These are phyloP conservation scores for Australoheros facetus DNA, from an alignment of 2,797 vertebrate genomes.

Conservation along the genomic window DNA sequence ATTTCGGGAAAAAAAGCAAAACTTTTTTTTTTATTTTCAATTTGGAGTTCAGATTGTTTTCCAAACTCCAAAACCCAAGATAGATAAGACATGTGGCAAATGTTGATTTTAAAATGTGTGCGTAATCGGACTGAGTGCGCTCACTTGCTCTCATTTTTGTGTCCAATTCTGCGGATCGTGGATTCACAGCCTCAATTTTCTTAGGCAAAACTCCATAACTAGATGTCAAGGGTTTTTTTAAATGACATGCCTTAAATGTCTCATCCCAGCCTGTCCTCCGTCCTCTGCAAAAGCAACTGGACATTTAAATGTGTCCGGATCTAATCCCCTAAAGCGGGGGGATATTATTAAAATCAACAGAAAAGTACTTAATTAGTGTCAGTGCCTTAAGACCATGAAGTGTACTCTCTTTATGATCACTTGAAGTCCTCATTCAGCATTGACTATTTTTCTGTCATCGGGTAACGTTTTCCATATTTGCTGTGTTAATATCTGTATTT, in stretches of 20 bases:
- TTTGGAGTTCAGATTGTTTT: neutral
- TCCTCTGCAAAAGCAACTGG: conserved; percentile 13
- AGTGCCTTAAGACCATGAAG: conserved; percentile 78
- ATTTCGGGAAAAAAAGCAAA: neutral
- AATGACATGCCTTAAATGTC: conserved; percentile 53
- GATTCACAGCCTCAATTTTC: conserved; percentile 25
- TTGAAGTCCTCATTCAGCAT: conserved; percentile 55
- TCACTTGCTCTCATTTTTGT: neutral
- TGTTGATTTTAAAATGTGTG: neutral
- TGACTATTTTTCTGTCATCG: conserved; percentile 30
- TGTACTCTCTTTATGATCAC: conserved; percentile 35
- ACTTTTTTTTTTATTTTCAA: conserved; percentile 11
- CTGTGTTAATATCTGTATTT: conserved; percentile 39
- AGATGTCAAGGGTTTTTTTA: conserved; percentile 43
- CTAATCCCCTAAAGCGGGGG: conserved; percentile 20
- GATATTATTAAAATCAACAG: conserved; percentile 53
- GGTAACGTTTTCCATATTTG: conserved; percentile 21
- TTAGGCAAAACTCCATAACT: conserved; percentile 16
- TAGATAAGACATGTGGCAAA: neutral
- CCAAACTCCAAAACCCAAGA: neutral
- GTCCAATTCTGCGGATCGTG: conserved; percentile 23
- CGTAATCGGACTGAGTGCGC: conserved; percentile 3
- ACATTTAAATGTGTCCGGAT: conserved; percentile 30
- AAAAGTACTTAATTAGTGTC: conserved; percentile 81
- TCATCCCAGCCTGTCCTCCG: conserved; percentile 10